These are phyloP conservation scores for Enchytraeus crypticus DNA, from an alignment of 2,888 invertebrate species.

Conservation along the genomic window DNA sequence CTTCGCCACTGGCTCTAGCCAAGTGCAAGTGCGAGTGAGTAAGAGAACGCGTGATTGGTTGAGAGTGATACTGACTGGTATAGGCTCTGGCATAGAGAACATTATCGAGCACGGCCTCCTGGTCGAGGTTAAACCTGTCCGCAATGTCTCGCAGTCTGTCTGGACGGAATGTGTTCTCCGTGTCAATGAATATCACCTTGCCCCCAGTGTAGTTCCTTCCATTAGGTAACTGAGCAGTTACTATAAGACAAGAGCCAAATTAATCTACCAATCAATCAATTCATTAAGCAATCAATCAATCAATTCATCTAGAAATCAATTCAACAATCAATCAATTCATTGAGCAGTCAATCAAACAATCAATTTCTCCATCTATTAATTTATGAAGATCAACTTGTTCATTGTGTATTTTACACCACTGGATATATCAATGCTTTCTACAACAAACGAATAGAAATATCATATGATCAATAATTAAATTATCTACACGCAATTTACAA, in stretches of 20 bases:
- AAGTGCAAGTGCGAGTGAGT: neutral
- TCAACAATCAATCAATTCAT: too few relatives aligned
- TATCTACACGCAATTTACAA: too few relatives aligned
- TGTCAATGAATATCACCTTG: conserved; percentile 72
- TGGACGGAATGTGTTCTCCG: conserved; percentile 76
- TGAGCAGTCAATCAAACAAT: too few relatives aligned
- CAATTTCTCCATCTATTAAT: too few relatives aligned
- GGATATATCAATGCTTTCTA: too few relatives aligned
- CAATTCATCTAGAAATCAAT: too few relatives aligned
- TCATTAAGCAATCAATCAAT: too few relatives aligned
- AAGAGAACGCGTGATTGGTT: neutral
- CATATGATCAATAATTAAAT: too few relatives aligned
- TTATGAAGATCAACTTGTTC: too few relatives aligned
- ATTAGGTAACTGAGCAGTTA: conserved; percentile 67
- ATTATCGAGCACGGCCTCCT: conserved; percentile 66
- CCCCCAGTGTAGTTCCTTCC: conserved; percentile 63
- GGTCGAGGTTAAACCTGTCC: conserved; percentile 66
- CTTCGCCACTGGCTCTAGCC: too few relatives aligned
- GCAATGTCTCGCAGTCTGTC: conserved; percentile 65
- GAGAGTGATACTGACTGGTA: conserved; percentile 60
- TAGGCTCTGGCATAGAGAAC: conserved; percentile 73
- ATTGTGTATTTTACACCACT: too few relatives aligned
- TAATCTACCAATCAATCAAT: conserved; percentile 1
- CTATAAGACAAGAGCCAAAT: conserved; percentile 36
- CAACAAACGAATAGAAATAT: too few relatives aligned